Evolutionary conservation across 1,140 invertebrate genomes (phyloP), one percentile per base, ranked within the genome.

Genomic region (Bombus affinis): DNA sequence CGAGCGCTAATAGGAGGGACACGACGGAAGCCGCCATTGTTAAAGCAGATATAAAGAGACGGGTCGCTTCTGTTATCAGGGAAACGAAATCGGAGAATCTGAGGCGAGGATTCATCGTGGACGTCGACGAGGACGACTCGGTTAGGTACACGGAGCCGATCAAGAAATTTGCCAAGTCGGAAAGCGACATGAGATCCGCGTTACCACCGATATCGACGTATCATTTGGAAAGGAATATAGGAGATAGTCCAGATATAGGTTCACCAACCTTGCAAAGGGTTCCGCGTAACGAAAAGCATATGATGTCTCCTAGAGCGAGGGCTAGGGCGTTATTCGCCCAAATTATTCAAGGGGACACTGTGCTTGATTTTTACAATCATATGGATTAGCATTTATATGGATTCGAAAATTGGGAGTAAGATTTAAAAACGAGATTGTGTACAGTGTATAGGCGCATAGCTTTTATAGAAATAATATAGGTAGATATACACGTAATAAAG

Each of bases 1-100:
- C 87, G 9, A 88, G 25, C 28, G n/a, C 85, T 0, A 75, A 39
- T 25, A n/a, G 81, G 12, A 70, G 47, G 0, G 65, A n/a, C 25
- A 42, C 32, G 0, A 44, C 10, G 1, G 44, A 62, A 35, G 80
- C 53, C 8, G 57, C 66, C 32, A 68, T 80, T 15, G 81, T 71
- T 6, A 88, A 47, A 15, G 85, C 89, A 2, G 89, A 92, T 5
- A 91, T 95, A 10, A 91, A 86, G 42, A 83, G 86, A 28, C 81
- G 82, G 10, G 81, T 95, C 12, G 87, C 86, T 0, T 89, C 87
- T 5, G 72, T 95, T 0, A 93, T 95, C 22, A 88, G 94, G 0
- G 91, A 94, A 42, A 95, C 94, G 0, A 95, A 94, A 57, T 95
- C 94, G 0, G 95, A 95, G 53, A 93, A 92, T n/a, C 79, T 93